Evolutionary conservation across 2,888 invertebrate genomes (phyloP).

Genomic region (Germaria angustata): DNA sequence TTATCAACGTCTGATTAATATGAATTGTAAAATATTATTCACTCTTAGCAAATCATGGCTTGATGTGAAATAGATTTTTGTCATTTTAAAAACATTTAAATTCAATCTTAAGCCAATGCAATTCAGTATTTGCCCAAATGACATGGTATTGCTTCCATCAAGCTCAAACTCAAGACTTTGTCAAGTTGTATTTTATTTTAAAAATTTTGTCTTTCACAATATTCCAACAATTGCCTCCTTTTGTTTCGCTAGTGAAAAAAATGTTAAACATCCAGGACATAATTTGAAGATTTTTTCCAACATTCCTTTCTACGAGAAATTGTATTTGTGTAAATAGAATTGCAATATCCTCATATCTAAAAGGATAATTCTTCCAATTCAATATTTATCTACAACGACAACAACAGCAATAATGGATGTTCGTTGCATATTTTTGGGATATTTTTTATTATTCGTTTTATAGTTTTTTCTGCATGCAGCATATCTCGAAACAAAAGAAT

Average conservation of each 20-base stretch:
- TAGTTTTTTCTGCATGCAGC: neutral
- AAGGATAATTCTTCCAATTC: constrained; percentile 29
- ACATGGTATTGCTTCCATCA: too few relatives aligned
- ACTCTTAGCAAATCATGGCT: too few relatives aligned
- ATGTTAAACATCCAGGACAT: neutral
- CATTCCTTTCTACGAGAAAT: neutral
- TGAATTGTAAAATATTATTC: too few relatives aligned
- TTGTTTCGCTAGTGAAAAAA: neutral
- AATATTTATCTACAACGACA: constrained; percentile 36
- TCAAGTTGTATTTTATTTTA: too few relatives aligned
- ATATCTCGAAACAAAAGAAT: constrained; percentile 36
- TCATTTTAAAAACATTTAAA: too few relatives aligned
- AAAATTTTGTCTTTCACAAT: too few relatives aligned
- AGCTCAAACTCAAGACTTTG: too few relatives aligned
- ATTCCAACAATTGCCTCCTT: neutral
- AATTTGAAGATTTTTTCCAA: neutral
- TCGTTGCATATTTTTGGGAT: constrained; percentile 51
- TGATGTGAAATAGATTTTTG: too few relatives aligned
- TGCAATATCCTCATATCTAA: constrained; percentile 15
- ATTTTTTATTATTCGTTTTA: constrained; percentile 3
- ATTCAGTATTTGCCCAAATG: too few relatives aligned
- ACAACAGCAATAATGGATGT: neutral
- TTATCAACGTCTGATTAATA: too few relatives aligned
- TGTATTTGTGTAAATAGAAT: constrained; percentile 15
- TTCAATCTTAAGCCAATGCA: too few relatives aligned